Evolutionary conservation across 2,888 invertebrate genomes (phyloP), one percentile per base, ranked within the genome.

Genomic region (Cylindroiulus punctatus): DNA sequence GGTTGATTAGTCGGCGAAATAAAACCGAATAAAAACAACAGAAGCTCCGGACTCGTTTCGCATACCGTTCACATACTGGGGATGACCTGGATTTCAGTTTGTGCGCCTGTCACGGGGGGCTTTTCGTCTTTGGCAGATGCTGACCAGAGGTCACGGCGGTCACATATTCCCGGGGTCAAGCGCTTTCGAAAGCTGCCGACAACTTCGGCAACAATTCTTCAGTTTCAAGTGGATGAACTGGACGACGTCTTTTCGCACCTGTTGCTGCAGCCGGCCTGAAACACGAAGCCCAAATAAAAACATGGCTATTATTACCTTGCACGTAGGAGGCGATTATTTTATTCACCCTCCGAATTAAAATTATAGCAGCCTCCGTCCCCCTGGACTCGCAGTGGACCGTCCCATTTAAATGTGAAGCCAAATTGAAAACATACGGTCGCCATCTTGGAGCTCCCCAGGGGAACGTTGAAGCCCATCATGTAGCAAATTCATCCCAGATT

Each of bases 61-160:
- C 76, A 76, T 76, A 76, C 76, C 26, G 76, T 76, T 76, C 76
- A 76, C 76, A 76, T 76, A 76, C 76, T 76, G 4, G 26, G 8
- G 76, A 76, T 76, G 76, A 76, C 76, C 76, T 76, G 76, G 76
- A 30, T 76, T 76, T 76, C 30, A 76, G 30, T 76, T 76, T 76
- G 30, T 76, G 7, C 76, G 26, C 5, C 40, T 40, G 40, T 7
- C 40, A 40, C 8, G 40, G 8, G 8, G 5, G 40, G 40, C 40
- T 40, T 40, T 40, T 40, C 65, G 22, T 65, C 26, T 65, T 22
- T 8, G 10, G 22, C 26, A 17, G 76, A 30, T 76, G 26, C 76
- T 30, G 76, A 76, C 76, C 76, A 76, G 12, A 76, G 76, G 76
- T 76, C 76, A 76, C 30, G 14, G 7, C 26, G 14, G 14, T 30